Conservation (phyloP, 2,797 vertebrate genomes). For the Microchirus variegatus region DNA sequence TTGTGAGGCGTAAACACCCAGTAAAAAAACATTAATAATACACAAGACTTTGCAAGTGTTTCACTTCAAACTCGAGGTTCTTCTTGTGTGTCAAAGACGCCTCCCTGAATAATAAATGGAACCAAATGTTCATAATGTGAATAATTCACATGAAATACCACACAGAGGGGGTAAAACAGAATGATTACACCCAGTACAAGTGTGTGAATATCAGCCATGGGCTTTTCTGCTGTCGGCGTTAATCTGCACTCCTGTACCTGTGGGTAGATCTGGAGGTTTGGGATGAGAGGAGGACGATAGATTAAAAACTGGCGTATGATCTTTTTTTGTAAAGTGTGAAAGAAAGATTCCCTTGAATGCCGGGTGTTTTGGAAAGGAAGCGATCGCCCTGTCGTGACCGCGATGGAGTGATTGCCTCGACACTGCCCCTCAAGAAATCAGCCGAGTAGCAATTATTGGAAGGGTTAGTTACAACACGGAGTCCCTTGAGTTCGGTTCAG, state of each 20-base stretch:
- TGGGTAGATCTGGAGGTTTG: too few relatives aligned
- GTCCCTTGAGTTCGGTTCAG: too few relatives aligned
- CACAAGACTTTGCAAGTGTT: not conserved
- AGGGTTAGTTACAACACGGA: too few relatives aligned
- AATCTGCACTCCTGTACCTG: not conserved
- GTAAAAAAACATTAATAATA: conserved; percentile 4
- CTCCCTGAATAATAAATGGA: conserved; percentile 20
- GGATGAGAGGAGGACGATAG: too few relatives aligned
- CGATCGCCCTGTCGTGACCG: too few relatives aligned
- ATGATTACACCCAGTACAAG: not conserved
- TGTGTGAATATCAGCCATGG: not conserved
- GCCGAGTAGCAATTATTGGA: too few relatives aligned
- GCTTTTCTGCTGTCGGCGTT: not conserved
- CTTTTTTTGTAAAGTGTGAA: too few relatives aligned
- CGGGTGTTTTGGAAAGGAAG: too few relatives aligned
- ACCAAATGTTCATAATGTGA: conserved; percentile 18
- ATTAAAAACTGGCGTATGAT: too few relatives aligned
- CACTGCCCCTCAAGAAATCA: too few relatives aligned
- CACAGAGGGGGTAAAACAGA: not conserved
- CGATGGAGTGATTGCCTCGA: too few relatives aligned
- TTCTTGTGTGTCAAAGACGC: not conserved
- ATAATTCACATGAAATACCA: conserved; percentile 20
- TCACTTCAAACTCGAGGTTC: not conserved
- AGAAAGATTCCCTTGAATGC: too few relatives aligned
- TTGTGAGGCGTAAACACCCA: not conserved